Evolutionary conservation across 2,113 vertebrate species (phyloP).

Genomic region (Cryptotis parvus): DNA sequence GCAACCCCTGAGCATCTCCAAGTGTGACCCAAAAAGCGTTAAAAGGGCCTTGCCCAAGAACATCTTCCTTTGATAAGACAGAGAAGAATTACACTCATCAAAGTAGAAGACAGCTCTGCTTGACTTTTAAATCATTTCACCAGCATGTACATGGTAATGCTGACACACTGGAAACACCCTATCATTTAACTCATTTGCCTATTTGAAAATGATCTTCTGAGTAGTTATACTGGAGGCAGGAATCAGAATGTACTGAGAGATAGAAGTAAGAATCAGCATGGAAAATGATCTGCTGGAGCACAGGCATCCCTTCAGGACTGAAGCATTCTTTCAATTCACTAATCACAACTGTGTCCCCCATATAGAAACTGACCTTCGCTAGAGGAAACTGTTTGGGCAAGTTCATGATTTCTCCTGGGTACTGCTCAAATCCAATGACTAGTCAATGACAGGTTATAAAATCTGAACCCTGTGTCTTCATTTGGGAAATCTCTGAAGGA

Average conservation of each 20-base stretch:
- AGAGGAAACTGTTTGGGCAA: neutral
- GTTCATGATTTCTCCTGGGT: neutral
- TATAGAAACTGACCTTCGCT: neutral
- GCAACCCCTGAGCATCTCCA: no score
- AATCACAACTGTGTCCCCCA: neutral
- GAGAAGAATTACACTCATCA: neutral
- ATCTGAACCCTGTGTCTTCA: neutral
- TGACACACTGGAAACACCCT: neutral
- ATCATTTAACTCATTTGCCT: neutral
- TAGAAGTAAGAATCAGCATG: neutral
- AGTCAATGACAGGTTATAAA: neutral
- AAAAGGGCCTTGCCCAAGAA: neutral
- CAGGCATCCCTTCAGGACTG: neutral
- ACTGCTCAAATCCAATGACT: neutral
- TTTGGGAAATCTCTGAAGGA: conserved; percentile 20
- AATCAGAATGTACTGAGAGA: neutral
- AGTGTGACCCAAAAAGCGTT: no score
- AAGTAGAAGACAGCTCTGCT: neutral
- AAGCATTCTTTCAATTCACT: neutral
- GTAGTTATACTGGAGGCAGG: neutral
- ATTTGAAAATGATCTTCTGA: neutral
- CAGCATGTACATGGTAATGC: neutral
- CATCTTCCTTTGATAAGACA: neutral
- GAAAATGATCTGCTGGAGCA: neutral
- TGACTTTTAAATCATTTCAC: neutral